Base-by-base conservation (phyloP, 2,113 vertebrate genomes). In the Tretioscincus oriximinensis region DNA sequence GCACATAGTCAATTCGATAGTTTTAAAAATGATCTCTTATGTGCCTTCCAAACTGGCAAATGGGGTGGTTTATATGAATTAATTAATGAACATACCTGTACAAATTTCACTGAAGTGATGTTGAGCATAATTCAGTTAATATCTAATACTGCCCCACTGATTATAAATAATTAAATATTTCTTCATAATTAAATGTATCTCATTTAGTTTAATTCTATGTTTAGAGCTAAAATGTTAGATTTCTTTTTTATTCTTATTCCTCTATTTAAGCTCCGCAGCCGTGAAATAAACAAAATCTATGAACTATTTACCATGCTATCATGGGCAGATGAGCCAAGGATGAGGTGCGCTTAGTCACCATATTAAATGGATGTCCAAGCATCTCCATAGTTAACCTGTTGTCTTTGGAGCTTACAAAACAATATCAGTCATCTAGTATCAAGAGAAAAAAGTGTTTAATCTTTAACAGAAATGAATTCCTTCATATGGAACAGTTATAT, bases 391-490 rank as follows among this genome's bases (percentile, higher is more conserved):
- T 95, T 94, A 96, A 95, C 86, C 74, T 92, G 85, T 76, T 80
- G 76, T 80, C 89, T 89, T 91, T 83, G 76, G 86, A 92, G 92
- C 90, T 87, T 74, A 82, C 81, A 81, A 85, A 93, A 92, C 87
- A 90, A 3, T 93, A 95, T 95, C 95, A 94, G 93, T 95, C 93
- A 95, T 95, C 90, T 92, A 84, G 80, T 89, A 91, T 94, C 90
- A 94, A 89, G 81, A 85, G 82, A 81, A 76, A 83, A 92, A 93
- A 92, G 66, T 70, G 90, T 94, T 93, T 95, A 93, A 96, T 96
- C 93, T 94, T 89, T 94, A 94, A 94, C 93, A 95, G 92, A 95
- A 96, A 96, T 93, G 89, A 95, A 95, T 96, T 94, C 94, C 92
- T 94, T 94, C 88, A 92, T 93, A 89, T 67, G 74, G 93, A 93